A percentile compares a stretch with the other conserved stretches of the same genome.
phyloP scores from a whole-genome alignment of 2,888 invertebrate genomes.

The Dolichopus griseipennis region DNA sequence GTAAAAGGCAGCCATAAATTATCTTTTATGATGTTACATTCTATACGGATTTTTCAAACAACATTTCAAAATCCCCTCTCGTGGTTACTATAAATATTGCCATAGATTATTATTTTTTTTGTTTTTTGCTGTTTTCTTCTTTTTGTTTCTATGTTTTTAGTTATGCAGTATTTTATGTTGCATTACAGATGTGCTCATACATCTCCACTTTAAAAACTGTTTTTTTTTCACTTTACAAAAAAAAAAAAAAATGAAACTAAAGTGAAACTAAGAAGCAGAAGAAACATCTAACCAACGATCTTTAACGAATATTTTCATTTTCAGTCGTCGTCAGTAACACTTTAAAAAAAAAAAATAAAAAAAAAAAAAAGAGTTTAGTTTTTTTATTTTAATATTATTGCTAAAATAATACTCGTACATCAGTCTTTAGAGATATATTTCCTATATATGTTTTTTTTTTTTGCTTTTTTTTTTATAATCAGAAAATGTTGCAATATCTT shows the following conservation, averaged over 20 bases:
- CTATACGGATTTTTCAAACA: not conserved
- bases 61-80: not conserved
- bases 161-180: conserved; percentile 1
- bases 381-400: not conserved
- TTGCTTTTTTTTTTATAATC: no score
- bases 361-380: not conserved
- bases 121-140: not conserved
- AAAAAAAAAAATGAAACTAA: not conserved
- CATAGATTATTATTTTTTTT: no score
- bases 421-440: no score
- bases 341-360: no score
- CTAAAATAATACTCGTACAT: no score
- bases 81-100: not conserved
- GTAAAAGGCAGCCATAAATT: not conserved
- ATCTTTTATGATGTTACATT: conserved; percentile 3
- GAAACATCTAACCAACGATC: not conserved
- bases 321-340: not conserved
- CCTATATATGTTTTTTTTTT: no score
- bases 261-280: no score
- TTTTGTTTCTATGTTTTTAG: not conserved
- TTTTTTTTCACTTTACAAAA: not conserved
- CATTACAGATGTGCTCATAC: not conserved
- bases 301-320: not conserved
- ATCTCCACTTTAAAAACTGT: not conserved
- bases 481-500: no score